Evolutionary conservation across 2,797 vertebrate genomes (phyloP).

Genomic region (Neomorphus geoffroyi): DNA sequence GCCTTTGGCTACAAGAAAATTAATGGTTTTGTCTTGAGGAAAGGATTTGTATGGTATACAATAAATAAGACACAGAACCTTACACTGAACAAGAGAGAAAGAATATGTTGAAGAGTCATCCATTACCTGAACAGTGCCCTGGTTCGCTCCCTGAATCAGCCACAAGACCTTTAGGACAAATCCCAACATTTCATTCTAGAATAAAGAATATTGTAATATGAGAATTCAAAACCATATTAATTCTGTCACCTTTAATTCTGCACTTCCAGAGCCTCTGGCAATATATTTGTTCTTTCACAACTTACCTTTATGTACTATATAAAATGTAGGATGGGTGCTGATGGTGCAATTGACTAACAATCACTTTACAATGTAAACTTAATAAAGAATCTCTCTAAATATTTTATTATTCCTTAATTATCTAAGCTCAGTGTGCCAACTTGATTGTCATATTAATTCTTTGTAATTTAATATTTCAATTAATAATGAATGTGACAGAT

Average conservation of each 20-base stretch:
- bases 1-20: not conserved
- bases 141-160: not conserved
- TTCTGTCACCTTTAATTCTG: not conserved
- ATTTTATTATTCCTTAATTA: slow-evolving; percentile 51
- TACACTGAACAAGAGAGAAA: not conserved
- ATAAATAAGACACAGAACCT: not conserved
- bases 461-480: slow-evolving; percentile 39
- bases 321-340: not conserved
- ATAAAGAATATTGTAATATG: not conserved
- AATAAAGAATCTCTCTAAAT: slow-evolving; percentile 37
- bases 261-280: not conserved
- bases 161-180: not conserved
- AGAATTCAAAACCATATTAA: not conserved
- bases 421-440: slow-evolving; percentile 41
- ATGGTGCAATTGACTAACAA: not conserved
- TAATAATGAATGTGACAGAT: slow-evolving; percentile 62
- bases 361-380: not conserved
- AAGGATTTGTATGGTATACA: not conserved
- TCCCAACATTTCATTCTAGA: not conserved
- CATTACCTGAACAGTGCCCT: not conserved
- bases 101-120: accelerated
- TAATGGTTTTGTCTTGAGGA: not conserved
- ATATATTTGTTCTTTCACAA: not conserved
- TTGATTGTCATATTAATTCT: slow-evolving; percentile 58
- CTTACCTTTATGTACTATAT: not conserved